Conservation (phyloP, 37 sponge, comb jelly and placozoan genomes). For the Aphrocallistes beatrix region DNA sequence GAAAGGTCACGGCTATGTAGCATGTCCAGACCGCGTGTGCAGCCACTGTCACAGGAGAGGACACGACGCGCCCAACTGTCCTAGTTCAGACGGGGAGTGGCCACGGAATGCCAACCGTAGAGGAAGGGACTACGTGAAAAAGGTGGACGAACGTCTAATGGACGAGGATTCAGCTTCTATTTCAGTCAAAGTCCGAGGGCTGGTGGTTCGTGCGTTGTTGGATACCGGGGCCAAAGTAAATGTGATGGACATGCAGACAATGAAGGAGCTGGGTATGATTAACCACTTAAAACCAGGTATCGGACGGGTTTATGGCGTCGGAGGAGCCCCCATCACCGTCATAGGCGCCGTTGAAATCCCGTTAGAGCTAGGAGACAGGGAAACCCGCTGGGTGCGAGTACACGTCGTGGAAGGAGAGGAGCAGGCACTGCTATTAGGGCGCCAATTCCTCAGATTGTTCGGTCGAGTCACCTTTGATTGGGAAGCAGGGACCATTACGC, state of each 20-base stretch:
- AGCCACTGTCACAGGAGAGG: neutral
- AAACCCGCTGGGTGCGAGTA: neutral
- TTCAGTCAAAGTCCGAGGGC: neutral
- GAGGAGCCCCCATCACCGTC: neutral
- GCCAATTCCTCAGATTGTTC: conserved; percentile 2
- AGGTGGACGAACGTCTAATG: neutral
- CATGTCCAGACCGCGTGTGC: neutral
- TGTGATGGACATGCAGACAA: conserved; percentile 10
- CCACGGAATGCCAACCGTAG: neutral
- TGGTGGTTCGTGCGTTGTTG: neutral
- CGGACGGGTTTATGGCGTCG: neutral
- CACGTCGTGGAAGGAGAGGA: conserved; percentile 7
- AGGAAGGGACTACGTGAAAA: neutral
- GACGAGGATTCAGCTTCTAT: neutral
- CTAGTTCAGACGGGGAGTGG: neutral
- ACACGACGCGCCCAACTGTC: conserved; percentile 2
- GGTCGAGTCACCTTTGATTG: neutral
- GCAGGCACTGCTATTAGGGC: neutral
- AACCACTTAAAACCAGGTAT: neutral
- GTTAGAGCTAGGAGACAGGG: neutral
- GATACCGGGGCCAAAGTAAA: neutral
- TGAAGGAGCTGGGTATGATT: neutral
- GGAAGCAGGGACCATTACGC: neutral
- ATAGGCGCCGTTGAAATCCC: neutral
- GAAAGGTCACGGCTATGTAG: neutral